phyloP scores from a whole-genome alignment of 2,113 vertebrate genomes.

The Epinephelus cyanopodus region DNA sequence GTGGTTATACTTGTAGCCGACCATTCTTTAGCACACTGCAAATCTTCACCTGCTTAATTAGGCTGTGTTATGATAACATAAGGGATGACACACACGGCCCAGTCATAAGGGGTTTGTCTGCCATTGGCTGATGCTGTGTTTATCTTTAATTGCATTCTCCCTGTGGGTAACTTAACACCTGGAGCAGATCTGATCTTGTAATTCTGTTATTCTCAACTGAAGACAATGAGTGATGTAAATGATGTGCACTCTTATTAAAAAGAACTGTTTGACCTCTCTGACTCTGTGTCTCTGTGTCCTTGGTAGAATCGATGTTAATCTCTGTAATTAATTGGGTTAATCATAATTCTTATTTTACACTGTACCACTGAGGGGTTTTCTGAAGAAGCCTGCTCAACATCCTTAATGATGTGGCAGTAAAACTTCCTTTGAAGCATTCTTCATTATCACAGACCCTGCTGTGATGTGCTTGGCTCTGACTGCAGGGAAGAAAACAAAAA shows the following conservation, averaged over 20 bases:
- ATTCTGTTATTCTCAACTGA: conserved; percentile 14
- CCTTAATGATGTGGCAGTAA: not conserved
- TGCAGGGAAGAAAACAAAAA: not conserved
- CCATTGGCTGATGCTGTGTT: conserved; percentile 36
- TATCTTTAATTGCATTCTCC: conserved; percentile 28
- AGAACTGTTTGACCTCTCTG: conserved; percentile 15
- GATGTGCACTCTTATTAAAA: conserved; percentile 44
- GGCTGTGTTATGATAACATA: conserved; percentile 9
- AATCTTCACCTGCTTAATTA: conserved; percentile 22
- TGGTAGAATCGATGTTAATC: conserved; percentile 16
- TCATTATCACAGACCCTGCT: conserved; percentile 5
- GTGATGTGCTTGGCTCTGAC: not conserved
- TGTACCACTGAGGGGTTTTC: not conserved
- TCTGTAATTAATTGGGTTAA: conserved; percentile 28
- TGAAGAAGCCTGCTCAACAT: not conserved
- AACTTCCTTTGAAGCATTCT: not conserved
- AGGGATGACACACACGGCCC: not conserved
- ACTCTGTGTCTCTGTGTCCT: conserved; percentile 22
- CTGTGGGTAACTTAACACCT: conserved; percentile 4
- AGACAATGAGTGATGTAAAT: conserved; percentile 44
- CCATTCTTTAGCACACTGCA: not conserved
- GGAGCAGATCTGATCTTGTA: conserved; percentile 25
- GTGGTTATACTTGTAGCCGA: not conserved
- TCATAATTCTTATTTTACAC: conserved; percentile 8
- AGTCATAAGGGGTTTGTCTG: conserved; percentile 8